These are phyloP conservation scores for Caenorhabditis latens DNA, from an alignment of 1,140 invertebrate species.

Conservation along the genomic window DNA sequence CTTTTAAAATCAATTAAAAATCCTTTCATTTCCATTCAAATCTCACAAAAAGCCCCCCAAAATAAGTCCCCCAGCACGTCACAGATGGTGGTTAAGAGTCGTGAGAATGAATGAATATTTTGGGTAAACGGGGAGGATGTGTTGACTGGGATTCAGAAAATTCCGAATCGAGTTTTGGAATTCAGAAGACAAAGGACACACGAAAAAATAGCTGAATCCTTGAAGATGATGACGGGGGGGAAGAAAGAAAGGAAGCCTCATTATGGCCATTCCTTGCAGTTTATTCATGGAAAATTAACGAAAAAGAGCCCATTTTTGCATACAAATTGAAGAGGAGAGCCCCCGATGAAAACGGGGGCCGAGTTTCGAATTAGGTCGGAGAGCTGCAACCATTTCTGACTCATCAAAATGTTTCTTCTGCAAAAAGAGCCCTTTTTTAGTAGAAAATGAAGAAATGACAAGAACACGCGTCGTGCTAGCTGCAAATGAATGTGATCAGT, in stretches of 20 bases:
- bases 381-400: too few species aligned
- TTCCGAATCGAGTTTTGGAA: not conserved
- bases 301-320: slow-evolving; percentile 44
- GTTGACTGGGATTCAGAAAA: not conserved
- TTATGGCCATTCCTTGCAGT: slow-evolving; percentile 44
- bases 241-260: slow-evolving; percentile 4
- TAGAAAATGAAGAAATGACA: too few species aligned
- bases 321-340: too few species aligned
- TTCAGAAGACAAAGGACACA: slow-evolving; percentile 6
- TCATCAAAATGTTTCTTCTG: too few species aligned
- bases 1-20: slow-evolving; percentile 28
- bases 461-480: too few species aligned
- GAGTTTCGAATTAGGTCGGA: not conserved
- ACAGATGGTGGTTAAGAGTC: slow-evolving; percentile 34
- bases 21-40: not conserved
- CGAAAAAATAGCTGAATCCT: not conserved
- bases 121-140: not conserved
- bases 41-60: not conserved
- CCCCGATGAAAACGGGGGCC: not conserved
- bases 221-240: not conserved
- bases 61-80: not conserved
- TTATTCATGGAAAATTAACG: slow-evolving; percentile 49
- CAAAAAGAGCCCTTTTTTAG: too few species aligned
- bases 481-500: too few species aligned
- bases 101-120: slow-evolving; percentile 28